Evolutionary conservation across 2,888 invertebrate species (phyloP).

Genomic region (Drosophila buzzatii): DNA sequence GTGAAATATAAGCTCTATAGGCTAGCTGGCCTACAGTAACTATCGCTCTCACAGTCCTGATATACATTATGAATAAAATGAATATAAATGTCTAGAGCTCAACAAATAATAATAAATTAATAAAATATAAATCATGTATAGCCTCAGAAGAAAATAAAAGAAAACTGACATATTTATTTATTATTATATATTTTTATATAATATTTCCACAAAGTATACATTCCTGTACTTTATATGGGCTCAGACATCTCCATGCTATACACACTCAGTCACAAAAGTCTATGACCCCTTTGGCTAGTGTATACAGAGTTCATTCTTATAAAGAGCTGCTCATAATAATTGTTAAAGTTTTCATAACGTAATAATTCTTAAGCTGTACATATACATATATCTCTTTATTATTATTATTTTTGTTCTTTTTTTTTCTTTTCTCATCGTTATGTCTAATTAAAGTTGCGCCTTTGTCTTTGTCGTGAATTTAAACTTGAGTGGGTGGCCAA

Average conservation of each 20-base stretch:
- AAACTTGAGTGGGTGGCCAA: constrained; percentile 1
- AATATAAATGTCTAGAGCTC: no score
- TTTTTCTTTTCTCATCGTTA: constrained; percentile 68
- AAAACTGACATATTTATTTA: no score
- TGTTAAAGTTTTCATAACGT: constrained; percentile 49
- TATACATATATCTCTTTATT: background rate
- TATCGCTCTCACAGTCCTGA: no score
- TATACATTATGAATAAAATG: no score
- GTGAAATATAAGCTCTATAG: no score
- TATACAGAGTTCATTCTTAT: constrained; percentile 10
- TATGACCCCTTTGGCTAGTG: background rate
- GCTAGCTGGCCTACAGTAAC: no score
- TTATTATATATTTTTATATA: no score
- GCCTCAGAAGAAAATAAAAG: no score
- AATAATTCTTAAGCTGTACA: constrained; percentile 49
- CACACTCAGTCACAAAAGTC: background rate
- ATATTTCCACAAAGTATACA: no score
- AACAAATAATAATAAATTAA: no score
- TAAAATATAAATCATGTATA: no score
- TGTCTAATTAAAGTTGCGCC: constrained; percentile 59
- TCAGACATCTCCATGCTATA: background rate
- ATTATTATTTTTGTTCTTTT: constrained; percentile 24
- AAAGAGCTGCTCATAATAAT: constrained; percentile 36
- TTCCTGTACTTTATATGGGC: no score
- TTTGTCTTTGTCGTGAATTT: constrained; percentile 37